Evolutionary conservation across 2,113 vertebrate species (phyloP), one percentile per base, ranked within the genome.

Genomic region (Falcunculus frontatus): DNA sequence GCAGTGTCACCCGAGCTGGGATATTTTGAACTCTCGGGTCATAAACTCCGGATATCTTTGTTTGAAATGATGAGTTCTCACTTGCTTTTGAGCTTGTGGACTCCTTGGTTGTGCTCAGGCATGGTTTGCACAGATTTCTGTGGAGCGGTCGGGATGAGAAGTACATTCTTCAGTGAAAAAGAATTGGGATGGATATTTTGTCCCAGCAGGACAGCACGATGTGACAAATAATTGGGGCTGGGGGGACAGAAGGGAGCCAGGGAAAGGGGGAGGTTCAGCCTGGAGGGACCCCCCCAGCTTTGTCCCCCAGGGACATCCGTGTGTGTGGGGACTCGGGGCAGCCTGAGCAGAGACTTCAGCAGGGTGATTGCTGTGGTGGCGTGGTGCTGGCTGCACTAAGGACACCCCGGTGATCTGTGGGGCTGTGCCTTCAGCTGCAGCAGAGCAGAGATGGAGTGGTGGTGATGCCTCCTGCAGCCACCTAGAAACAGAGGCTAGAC

Each of bases 351-450:
- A 47, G 79, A 25, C 68, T 85, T 75, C 69, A 60, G 52, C 26
- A 44, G 25, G 39, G 78, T 57, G 60, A 78, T 75, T 82, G 52
- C 74, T 47, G 65, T 35, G 46, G 10, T 57, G 89, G 59, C 52
- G 84, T 59, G 78, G 33, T 94, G 82, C 84, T 87, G 74, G 89
- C 75, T 78, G 70, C 86, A 49, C 87, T 63, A 41, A 70, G 74
- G 89, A 47, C 78, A 75, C 60, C 74, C 69, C 44, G 44, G 63
- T 78, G 91, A 52, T 69, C 46, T 62, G 78, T 88, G 32, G 55
- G 33, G 55, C 32, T 22, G 13, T 22, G 20, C 55, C 55, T 22
- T 3, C 30, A 10, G 55, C 55, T n/a, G 20, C 33, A 6, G 20
- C 0, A 1, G 21, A 6, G 55, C 55, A n/a, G 20, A 5, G 33